Percentiles rank a stretch among this genome's conserved stretches.
phyloP scores from a whole-genome alignment of 2,113 vertebrate genomes.

The Eulemur macaco region DNA sequence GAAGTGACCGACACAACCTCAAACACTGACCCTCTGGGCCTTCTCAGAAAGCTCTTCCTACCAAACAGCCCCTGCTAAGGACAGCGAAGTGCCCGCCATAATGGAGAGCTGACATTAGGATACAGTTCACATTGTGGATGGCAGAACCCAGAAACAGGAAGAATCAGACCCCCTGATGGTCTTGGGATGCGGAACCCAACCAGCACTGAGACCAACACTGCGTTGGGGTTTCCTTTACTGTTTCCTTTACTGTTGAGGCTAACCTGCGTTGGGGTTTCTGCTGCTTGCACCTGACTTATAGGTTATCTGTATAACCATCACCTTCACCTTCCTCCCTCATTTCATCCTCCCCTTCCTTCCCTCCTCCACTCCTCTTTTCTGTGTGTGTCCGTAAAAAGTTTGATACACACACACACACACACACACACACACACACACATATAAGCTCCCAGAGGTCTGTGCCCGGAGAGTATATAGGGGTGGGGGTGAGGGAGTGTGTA shows the following conservation, averaged over 20 bases:
- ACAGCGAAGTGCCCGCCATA: fast-evolving
- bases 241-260: neutral
- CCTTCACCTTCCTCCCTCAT: neutral
- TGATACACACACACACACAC: no score
- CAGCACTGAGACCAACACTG: neutral
- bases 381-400: neutral
- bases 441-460: neutral
- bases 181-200: neutral
- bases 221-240: neutral
- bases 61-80: neutral
- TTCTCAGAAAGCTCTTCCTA: neutral
- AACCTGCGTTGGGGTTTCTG: neutral
- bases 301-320: neutral
- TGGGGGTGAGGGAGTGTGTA: no score
- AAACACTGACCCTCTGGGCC: fast-evolving
- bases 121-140: no score
- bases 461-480: neutral
- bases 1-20: no score
- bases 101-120: no score
- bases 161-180: fast-evolving
- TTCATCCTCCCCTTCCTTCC: fast-evolving
- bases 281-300: fast-evolving
- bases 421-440: no score
- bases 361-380: neutral
- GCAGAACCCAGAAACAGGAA: neutral